A percentile compares a stretch with the other conserved stretches of the same genome.
phyloP scores from a whole-genome alignment of 2,797 vertebrate species.

The Varecia variegata region DNA sequence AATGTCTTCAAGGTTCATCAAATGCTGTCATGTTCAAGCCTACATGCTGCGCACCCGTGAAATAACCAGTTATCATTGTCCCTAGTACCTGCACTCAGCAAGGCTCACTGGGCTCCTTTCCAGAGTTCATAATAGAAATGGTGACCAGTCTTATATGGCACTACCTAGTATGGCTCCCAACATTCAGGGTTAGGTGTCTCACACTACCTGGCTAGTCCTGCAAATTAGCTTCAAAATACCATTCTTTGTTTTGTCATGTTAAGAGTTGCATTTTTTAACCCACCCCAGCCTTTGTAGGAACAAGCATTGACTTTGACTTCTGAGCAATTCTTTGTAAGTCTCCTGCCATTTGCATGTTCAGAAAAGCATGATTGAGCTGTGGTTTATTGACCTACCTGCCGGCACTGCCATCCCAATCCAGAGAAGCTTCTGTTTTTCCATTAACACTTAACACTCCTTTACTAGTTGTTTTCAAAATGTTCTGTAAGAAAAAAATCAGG shows the following conservation, averaged over 20 bases:
- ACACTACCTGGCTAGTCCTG: background rate
- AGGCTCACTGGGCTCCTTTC: background rate
- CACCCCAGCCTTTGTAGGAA: fast-evolving
- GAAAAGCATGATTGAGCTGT: background rate
- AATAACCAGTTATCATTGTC: no score
- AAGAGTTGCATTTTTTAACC: background rate
- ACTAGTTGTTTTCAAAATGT: background rate
- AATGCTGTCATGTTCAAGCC: background rate
- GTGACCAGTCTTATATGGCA: background rate
- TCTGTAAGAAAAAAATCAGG: background rate
- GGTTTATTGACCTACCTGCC: background rate
- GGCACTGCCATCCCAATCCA: fast-evolving
- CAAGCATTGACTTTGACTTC: background rate
- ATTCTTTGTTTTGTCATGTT: background rate
- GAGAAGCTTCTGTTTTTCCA: background rate
- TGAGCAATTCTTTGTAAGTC: background rate
- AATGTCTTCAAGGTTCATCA: background rate
- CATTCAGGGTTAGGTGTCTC: background rate
- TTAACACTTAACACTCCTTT: background rate
- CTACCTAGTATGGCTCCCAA: background rate
- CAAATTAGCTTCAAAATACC: background rate
- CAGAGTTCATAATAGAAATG: background rate
- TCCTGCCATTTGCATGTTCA: background rate
- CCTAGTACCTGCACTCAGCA: background rate
- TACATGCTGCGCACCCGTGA: no score